These are phyloP conservation scores for Acropora tenuis DNA, from an alignment of 64 coral and sea anemone species.

Conservation along the genomic window DNA sequence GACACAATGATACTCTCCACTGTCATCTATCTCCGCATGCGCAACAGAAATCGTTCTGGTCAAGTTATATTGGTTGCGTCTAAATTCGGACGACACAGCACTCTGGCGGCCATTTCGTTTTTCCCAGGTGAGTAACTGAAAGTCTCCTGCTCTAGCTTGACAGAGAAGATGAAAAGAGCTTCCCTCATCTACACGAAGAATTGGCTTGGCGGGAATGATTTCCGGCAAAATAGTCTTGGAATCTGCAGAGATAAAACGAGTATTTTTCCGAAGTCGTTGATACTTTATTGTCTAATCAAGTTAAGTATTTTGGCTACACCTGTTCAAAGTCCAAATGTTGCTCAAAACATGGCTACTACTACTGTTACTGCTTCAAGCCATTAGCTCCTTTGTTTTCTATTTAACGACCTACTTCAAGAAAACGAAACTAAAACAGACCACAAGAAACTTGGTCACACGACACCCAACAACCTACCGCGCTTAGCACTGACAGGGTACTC, in stretches of 20 bases:
- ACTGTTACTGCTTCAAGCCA: too few relatives aligned
- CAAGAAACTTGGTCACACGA: too few relatives aligned
- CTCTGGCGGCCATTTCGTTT: background rate
- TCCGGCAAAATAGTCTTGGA: constrained; percentile 9
- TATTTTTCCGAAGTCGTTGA: too few relatives aligned
- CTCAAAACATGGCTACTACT: too few relatives aligned
- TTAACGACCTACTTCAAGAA: too few relatives aligned
- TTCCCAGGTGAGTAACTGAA: constrained; percentile 20
- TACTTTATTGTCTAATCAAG: too few relatives aligned
- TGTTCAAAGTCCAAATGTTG: too few relatives aligned
- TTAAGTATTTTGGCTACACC: too few relatives aligned
- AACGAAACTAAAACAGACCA: too few relatives aligned
- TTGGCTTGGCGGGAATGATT: background rate
- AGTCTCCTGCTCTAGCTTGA: constrained; percentile 38
- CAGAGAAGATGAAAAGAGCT: constrained; percentile 15
- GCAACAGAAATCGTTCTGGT: constrained; percentile 33
- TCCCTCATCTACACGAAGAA: constrained; percentile 23
- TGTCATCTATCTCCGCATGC: constrained; percentile 6
- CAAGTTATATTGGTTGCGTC: constrained; percentile 9
- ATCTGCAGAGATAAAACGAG: background rate
- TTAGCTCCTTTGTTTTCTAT: too few relatives aligned
- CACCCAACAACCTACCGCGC: too few relatives aligned
- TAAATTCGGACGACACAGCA: background rate
- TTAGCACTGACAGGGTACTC: background rate
- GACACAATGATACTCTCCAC: constrained; percentile 46